Conservation (phyloP, 2,113 vertebrate genomes). For the Urocolius indicus region DNA sequence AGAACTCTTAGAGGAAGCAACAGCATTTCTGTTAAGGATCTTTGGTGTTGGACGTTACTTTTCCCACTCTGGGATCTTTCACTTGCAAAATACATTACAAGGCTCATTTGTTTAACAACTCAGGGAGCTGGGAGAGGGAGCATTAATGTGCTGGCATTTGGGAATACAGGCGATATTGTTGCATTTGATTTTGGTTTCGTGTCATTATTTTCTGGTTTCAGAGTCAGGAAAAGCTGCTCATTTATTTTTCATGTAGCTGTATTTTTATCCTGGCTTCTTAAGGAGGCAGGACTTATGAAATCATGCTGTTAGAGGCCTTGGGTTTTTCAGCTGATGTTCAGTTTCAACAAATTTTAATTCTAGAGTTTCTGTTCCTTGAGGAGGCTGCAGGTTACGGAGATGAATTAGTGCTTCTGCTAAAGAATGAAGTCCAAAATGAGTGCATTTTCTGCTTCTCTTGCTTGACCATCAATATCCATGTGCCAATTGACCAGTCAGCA, state of each 20-base stretch:
- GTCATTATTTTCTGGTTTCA: conserved; percentile 53
- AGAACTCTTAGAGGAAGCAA: background rate
- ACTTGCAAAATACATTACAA: conserved; percentile 16
- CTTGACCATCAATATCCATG: background rate
- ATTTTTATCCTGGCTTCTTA: conserved; percentile 34
- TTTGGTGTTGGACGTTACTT: background rate
- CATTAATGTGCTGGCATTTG: background rate
- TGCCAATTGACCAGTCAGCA: fast-evolving
- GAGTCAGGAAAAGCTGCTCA: conserved; percentile 44
- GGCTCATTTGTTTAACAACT: conserved; percentile 43
- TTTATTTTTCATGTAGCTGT: conserved; percentile 63
- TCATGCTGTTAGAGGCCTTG: background rate
- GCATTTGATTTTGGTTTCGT: conserved; percentile 38
- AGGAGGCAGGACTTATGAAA: background rate
- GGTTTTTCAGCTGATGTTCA: background rate
- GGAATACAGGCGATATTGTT: background rate
- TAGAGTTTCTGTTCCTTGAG: background rate
- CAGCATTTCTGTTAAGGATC: background rate
- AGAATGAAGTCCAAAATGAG: background rate
- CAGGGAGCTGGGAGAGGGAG: background rate
- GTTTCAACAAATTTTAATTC: background rate
- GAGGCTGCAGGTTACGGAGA: background rate
- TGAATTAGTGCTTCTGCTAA: background rate
- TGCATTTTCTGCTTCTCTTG: background rate
- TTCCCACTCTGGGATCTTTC: background rate